A percentile compares a stretch with the other conserved stretches of the same genome.
Evolutionary conservation across 2,797 vertebrate species (phyloP).

Genomic region (Pipistrellus pipistrellus): DNA sequence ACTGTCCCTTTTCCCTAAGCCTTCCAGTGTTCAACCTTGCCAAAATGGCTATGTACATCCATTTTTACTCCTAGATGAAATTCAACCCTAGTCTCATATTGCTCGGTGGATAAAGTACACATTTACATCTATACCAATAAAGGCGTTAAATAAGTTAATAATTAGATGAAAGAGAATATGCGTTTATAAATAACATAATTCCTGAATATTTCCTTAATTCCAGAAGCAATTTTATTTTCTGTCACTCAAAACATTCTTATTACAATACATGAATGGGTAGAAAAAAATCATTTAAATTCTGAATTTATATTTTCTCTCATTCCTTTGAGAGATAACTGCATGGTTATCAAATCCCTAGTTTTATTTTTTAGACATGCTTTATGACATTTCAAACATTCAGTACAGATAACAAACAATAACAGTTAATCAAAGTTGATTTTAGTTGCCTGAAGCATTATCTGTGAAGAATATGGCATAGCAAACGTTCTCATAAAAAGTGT

Average conservation of each 20-base stretch:
- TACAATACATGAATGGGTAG: background rate
- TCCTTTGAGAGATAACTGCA: background rate
- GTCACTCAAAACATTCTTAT: background rate
- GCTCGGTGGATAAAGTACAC: background rate
- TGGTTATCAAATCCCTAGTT: background rate
- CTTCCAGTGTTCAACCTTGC: background rate
- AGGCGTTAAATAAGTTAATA: background rate
- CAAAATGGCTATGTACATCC: background rate
- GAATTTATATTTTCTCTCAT: background rate
- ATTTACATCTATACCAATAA: background rate
- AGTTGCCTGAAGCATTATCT: slow-evolving; percentile 30
- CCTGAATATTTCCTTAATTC: background rate
- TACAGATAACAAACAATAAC: slow-evolving; percentile 50
- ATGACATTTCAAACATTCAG: background rate
- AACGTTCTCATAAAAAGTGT: slow-evolving; percentile 40
- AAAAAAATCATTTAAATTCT: slow-evolving; percentile 35
- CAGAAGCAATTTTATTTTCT: background rate
- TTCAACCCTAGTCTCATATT: background rate
- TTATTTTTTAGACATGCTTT: slow-evolving; percentile 20
- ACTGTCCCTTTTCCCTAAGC: background rate
- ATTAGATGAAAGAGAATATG: background rate
- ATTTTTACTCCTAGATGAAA: background rate
- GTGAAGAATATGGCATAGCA: background rate
- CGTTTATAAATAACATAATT: background rate
- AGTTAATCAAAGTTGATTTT: slow-evolving; percentile 49